Evolutionary conservation across 2,797 vertebrate genomes (phyloP).

Genomic region (Anisognathus igniventris): DNA sequence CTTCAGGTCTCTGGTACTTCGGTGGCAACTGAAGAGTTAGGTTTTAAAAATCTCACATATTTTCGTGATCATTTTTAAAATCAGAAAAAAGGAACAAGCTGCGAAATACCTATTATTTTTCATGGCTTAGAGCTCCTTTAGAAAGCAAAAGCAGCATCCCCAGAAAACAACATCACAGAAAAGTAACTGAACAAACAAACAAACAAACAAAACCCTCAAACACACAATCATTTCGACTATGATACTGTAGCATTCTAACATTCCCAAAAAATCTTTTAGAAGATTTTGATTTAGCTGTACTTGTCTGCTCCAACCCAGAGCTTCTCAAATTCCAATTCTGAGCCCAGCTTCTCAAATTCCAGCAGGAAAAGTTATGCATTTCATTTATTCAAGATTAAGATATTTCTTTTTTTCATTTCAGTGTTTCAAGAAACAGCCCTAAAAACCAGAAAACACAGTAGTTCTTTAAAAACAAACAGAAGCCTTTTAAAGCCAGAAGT

Average conservation of each 20-base stretch:
- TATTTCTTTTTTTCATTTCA: background rate
- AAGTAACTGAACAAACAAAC: background rate
- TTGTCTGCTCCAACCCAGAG: background rate
- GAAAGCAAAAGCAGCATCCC: background rate
- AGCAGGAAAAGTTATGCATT: background rate
- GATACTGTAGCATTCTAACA: background rate
- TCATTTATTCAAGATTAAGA: background rate
- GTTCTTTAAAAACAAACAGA: background rate
- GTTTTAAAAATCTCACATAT: background rate
- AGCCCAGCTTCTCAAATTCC: background rate
- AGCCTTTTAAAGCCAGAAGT: background rate
- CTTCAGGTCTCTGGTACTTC: background rate
- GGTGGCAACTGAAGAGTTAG: background rate
- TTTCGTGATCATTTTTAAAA: background rate
- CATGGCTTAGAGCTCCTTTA: background rate
- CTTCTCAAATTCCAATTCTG: background rate
- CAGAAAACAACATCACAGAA: background rate
- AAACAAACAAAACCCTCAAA: background rate
- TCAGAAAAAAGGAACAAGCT: fast-evolving
- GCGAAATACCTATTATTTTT: background rate
- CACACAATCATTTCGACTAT: background rate
- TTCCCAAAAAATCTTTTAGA: background rate
- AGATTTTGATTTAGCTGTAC: background rate
- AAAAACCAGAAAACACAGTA: background rate
- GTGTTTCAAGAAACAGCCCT: background rate